Evolutionary conservation across 2,888 invertebrate genomes (phyloP).

Genomic region (Chaetoderma sp.): DNA sequence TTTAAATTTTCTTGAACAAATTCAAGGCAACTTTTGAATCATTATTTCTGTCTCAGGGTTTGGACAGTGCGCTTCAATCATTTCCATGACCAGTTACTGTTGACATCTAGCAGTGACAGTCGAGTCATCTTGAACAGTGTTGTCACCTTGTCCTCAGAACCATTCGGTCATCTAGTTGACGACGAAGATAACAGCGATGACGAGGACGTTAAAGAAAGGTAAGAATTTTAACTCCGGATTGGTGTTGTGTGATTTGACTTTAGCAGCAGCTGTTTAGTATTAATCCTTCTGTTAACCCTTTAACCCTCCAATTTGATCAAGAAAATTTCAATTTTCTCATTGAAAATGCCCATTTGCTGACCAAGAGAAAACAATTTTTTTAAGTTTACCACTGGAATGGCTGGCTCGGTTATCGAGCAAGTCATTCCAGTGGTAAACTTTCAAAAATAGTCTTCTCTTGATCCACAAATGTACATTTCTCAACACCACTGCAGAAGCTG

Average conservation of each 20-base stretch:
- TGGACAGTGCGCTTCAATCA: constrained; percentile 96
- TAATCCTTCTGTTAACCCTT: too few relatives aligned
- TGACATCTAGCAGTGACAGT: constrained; percentile 95
- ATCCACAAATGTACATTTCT: too few relatives aligned
- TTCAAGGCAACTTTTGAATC: not conserved
- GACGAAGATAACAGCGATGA: constrained; percentile 65
- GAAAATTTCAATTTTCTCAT: too few relatives aligned
- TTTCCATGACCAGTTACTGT: constrained; percentile 94
- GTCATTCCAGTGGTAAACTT: too few relatives aligned
- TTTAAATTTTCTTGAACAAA: too few relatives aligned
- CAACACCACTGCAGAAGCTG: too few relatives aligned
- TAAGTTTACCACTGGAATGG: too few relatives aligned
- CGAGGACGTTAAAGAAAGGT: constrained; percentile 53
- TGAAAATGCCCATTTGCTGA: too few relatives aligned
- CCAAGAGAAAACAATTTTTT: too few relatives aligned
- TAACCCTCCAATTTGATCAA: too few relatives aligned
- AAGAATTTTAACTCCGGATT: not conserved
- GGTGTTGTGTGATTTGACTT: not conserved
- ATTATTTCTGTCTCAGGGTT: constrained; percentile 73
- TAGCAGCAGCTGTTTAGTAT: not conserved
- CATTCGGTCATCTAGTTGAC: constrained; percentile 74
- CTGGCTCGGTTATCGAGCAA: too few relatives aligned
- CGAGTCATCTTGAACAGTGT: constrained; percentile 89
- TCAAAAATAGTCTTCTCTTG: too few relatives aligned
- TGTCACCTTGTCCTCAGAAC: constrained; percentile 88